A percentile compares a stretch with the other conserved stretches of the same genome.
These are phyloP conservation scores for Pterophyllum scalare DNA, from an alignment of 2,113 vertebrate species.

Conservation along the genomic window DNA sequence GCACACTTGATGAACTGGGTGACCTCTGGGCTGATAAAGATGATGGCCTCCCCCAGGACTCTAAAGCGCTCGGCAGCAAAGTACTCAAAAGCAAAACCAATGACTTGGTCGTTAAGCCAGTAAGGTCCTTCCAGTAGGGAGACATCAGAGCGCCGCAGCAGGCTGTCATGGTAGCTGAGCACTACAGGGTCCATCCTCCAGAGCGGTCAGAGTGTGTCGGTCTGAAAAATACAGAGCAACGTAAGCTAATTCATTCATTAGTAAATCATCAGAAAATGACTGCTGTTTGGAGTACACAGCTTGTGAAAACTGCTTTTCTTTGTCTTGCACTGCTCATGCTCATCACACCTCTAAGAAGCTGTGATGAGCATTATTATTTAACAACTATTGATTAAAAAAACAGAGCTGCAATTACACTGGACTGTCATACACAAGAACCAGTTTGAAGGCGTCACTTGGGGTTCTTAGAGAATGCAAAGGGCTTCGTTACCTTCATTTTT, in stretches of 20 bases:
- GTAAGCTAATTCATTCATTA: neutral
- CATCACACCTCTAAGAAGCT: neutral
- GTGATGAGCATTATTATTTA: neutral
- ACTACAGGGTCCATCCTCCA: conserved; percentile 91
- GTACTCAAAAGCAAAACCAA: conserved; percentile 96
- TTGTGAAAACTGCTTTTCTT: neutral
- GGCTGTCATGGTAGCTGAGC: conserved; percentile 95
- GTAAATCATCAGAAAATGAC: neutral
- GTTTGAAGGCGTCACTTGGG: neutral
- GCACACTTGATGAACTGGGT: conserved; percentile 97
- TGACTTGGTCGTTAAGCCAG: conserved; percentile 97
- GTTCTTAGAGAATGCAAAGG: neutral
- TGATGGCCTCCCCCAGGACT: conserved; percentile 77
- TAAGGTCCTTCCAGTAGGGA: conserved; percentile 89
- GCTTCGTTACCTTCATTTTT: neutral
- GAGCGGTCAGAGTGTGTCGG: conserved; percentile 4
- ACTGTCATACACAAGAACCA: neutral
- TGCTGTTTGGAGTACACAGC: neutral
- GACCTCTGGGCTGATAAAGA: conserved; percentile 95
- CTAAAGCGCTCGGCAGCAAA: conserved; percentile 86
- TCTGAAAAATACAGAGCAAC: conserved; percentile 45
- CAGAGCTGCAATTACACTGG: neutral
- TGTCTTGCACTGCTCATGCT: neutral
- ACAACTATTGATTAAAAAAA: neutral
- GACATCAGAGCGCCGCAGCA: conserved; percentile 91